These are phyloP conservation scores for Moxostoma hubbsi DNA, from an alignment of 2,797 vertebrate genomes.

Conservation along the genomic window DNA sequence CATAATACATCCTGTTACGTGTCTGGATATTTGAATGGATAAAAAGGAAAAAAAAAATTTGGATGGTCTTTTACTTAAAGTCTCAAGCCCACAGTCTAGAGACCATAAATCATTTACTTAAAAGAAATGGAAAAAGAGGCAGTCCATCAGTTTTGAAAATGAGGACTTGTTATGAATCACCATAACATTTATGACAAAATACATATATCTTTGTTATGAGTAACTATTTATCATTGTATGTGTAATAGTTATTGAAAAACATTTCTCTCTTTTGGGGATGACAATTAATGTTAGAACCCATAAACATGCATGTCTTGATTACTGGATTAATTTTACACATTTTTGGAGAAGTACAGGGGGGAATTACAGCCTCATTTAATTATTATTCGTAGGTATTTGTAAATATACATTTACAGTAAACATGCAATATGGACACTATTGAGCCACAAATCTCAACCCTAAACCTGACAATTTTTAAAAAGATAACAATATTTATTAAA, in stretches of 20 bases:
- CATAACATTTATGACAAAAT: constrained; percentile 30
- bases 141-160: constrained; percentile 52
- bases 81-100: constrained; percentile 27
- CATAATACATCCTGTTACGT: constrained; percentile 22
- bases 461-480: too few relatives aligned
- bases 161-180: constrained; percentile 33
- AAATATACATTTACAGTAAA: too few relatives aligned
- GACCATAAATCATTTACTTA: constrained; percentile 39
- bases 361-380: background rate
- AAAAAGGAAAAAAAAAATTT: constrained; percentile 40
- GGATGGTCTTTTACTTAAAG: constrained; percentile 40
- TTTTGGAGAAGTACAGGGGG: constrained; percentile 10
- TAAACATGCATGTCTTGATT: background rate
- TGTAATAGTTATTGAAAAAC: constrained; percentile 6
- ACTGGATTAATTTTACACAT: background rate
- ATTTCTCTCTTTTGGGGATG: background rate
- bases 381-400: too few relatives aligned
- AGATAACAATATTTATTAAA: too few relatives aligned
- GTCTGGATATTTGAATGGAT: constrained; percentile 29
- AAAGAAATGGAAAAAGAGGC: constrained; percentile 44
- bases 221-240: constrained; percentile 7
- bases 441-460: too few relatives aligned
- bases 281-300: background rate
- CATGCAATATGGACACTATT: background rate
- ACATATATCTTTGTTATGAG: constrained; percentile 20